A percentile compares a stretch with the other conserved stretches of the same genome.
Conservation (phyloP, 2,797 vertebrate species). For the Chaetophractus vellerosus region DNA sequence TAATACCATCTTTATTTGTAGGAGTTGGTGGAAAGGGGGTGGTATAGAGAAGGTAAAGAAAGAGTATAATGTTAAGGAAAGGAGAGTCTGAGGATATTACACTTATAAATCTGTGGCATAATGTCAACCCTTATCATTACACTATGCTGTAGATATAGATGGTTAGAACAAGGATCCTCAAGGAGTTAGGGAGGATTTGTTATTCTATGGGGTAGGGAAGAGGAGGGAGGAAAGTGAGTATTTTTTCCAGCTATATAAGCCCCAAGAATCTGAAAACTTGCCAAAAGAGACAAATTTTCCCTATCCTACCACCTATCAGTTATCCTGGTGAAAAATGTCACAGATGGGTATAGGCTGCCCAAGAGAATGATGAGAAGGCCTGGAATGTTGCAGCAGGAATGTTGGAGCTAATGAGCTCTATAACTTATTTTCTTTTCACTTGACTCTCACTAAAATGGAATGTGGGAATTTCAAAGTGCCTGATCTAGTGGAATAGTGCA, state of each 20-base stretch:
- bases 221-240: not conserved
- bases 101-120: not conserved
- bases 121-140: constrained; percentile 15
- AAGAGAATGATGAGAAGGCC: not conserved
- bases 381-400: constrained; percentile 27
- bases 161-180: constrained; percentile 25
- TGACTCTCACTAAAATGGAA: constrained; percentile 40
- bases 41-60: constrained; percentile 8
- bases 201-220: not conserved
- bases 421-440: constrained; percentile 57
- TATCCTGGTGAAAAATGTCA: constrained; percentile 5
- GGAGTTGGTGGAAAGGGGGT: constrained; percentile 3
- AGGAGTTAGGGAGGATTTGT: constrained; percentile 19
- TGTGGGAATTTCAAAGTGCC: not conserved
- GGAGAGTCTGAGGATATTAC: not conserved
- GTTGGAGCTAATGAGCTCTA: constrained; percentile 31
- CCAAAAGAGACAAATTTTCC: constrained; percentile 11
- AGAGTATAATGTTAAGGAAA: not conserved
- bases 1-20: constrained; percentile 20
- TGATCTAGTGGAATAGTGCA: not conserved
- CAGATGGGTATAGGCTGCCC: not conserved
- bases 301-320: not conserved
- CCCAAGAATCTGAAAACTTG: constrained; percentile 2
- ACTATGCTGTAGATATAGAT: not conserved
- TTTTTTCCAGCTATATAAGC: constrained; percentile 22